Evolutionary conservation across 2,888 invertebrate species (phyloP).

Genomic region (Spilosoma lubricipeda): DNA sequence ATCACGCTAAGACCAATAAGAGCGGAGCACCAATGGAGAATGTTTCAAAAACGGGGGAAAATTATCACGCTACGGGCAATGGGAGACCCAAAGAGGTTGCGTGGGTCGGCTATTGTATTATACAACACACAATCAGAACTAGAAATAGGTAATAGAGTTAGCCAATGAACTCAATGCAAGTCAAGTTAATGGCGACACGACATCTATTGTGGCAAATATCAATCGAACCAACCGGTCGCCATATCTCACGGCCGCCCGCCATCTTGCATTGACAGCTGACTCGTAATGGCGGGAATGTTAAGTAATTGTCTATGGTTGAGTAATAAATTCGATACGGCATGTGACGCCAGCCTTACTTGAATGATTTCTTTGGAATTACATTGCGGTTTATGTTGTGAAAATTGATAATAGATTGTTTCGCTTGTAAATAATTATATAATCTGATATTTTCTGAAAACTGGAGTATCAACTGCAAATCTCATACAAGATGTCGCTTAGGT

Average conservation of each 20-base stretch:
- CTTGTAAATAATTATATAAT: constrained; percentile 6
- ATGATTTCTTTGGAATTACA: constrained; percentile 48
- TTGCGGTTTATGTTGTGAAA: constrained; percentile 46
- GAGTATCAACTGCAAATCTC: neutral
- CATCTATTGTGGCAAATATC: constrained; percentile 60
- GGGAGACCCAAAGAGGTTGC: no score
- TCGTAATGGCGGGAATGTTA: constrained; percentile 66
- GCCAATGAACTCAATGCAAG: constrained; percentile 43
- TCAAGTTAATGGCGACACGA: constrained; percentile 43
- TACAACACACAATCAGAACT: neutral
- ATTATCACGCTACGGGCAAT: no score
- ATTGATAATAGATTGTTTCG: constrained; percentile 13
- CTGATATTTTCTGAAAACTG: neutral
- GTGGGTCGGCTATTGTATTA: no score
- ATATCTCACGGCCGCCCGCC: constrained; percentile 68
- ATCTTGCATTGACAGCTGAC: constrained; percentile 70
- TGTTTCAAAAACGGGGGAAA: no score
- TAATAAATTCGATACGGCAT: constrained; percentile 66
- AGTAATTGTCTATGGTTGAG: constrained; percentile 71
- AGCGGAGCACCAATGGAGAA: no score
- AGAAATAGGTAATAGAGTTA: constrained; percentile 23
- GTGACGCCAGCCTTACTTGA: constrained; percentile 54
- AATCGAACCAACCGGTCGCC: constrained; percentile 57
- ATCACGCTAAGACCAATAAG: no score
- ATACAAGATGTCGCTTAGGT: neutral